Evolutionary conservation across 2,888 invertebrate species (phyloP), one percentile per base, ranked within the genome.

Genomic region (Eulithis testata): DNA sequence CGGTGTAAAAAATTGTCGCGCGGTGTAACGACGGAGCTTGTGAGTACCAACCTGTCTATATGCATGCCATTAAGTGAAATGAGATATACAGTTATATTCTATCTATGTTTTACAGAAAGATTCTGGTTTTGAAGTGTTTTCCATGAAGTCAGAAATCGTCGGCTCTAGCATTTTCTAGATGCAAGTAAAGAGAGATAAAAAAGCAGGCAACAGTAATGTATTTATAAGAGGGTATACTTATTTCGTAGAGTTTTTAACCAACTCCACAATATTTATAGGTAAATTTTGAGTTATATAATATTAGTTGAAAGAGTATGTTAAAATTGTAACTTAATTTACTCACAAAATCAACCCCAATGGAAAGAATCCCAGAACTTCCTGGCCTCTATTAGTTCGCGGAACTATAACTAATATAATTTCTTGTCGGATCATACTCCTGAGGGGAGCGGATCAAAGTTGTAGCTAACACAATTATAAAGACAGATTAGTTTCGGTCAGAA

Each of bases 381-480:
- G 76, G 79, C 81, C 82, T 85, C 86, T 88, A 90, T 90, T 88
- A 89, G 82, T 72, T 89, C 89, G 88, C 86, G 60, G 60, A 91
- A 91, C 88, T 90, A 90, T 86, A 91, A 69, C 65, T 73, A 73
- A 92, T 91, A 90, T 84, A 89, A 91, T 91, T 88, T 85, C 87
- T 84, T 85, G 88, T 86, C 83, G 84, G 90, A 86, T 91, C 88
- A 90, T 91, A 91, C 68, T 88, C 91, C 91, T 83, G 79, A 70
- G 90, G 91, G 91, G 90, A 49, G 14, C 49, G 11, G 91, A 91
- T 91, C 90, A 91, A 92, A 93, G 89, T 93, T 92, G 90, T 91
- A 89, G 78, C 85, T 92, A 93, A 93, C 91, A 84, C 87, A 90
- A 89, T 93, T 91, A 90, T 83, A 80, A 84, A 85, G 86, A 87